Evolutionary conservation across 2,888 invertebrate genomes (phyloP), one percentile per base, ranked within the genome.

Genomic region (Cabera pusaria): DNA sequence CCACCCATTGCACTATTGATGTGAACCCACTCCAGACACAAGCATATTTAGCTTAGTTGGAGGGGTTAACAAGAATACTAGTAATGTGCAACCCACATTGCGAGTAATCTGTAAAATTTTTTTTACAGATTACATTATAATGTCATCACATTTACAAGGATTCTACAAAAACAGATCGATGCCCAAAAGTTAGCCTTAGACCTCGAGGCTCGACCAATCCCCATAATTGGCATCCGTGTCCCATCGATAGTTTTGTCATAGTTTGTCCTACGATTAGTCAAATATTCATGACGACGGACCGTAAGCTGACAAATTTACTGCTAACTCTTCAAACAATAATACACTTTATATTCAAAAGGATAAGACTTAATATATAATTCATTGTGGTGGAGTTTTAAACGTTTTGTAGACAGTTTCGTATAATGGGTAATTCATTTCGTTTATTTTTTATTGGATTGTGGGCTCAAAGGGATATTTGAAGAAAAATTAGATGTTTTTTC

Each of bases 231-330:
- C 36, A 32, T 22, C 32, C 36, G 27, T n/a, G n/a, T n/a, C n/a
- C n/a, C 31, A 16, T 52, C 46, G 51, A 56, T 55, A 52, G 40
- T 46, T 49, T 52, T 53, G 54, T 60, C 62, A 56, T 49, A 52
- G 42, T 39, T 36, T 33, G 50, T 34, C 53, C 57, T 44, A 51
- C 46, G 41, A 49, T 29, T 52, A 34, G 31, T 67, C 39, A 64
- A 67, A 56, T 60, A 68, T 65, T 50, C 38, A 67, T 49, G 53
- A 44, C 22, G 16, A 11, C 25, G 24, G 36, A 23, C 23, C 31
- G 48, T 61, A 63, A 64, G 58, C 66, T 46, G 49, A 49, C 36
- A 34, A 37, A 33, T 33, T 27, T 22, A 42, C 39, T 32, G 22
- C n/a, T 33, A 38, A 29, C 20, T 16, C 9, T 29, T 38, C 50